Base-by-base conservation (phyloP, 2,113 vertebrate species). In the Hydrolagus affinis region DNA sequence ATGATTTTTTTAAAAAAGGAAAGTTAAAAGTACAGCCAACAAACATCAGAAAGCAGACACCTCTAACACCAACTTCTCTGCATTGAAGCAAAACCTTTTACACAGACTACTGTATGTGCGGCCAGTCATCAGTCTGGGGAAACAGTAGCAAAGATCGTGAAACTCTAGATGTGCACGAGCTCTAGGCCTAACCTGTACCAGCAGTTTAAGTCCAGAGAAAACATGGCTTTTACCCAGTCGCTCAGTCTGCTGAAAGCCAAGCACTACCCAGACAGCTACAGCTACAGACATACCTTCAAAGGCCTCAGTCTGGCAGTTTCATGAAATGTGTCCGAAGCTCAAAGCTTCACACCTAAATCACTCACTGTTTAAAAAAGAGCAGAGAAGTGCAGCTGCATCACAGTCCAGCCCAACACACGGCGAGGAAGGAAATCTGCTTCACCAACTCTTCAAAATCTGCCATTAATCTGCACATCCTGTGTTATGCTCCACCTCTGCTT, bases 391-490 rank as follows among this genome's bases (percentile, higher is more conserved):
- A 83, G 78, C 78, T 68, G 60, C 19, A 56, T 17, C 32, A 57
- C 8, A 19, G 73, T 75, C 30, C 21, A 83, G 62, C 64, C 62
- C 62, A 68, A 83, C 78, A 83, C 78, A 83, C 60, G 23, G 60
- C 7, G 60, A 32, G 62, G 25, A 83, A 83, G 78, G 78, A 83
- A 83, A 83, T 83, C 60, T 83, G 78, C 78, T 83, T 83, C 78
- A 83, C 62, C 78, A 83, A 83, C 78, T 83, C 78, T 83, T 83
- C 78, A 83, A 60, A 83, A 83, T 83, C 78, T 83, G 78, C 78
- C 78, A 83, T 83, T 83, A 83, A 83, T 83, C 78, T 83, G 62
- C 78, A 83, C 78, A 83, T 83, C 78, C 78, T 83, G 78, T 83
- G 62, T 64, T 83, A 68, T 83, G 78, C 78, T 83, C 78, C 78